Evolutionary conservation across 2,888 invertebrate species (phyloP), one percentile per base, ranked within the genome.

Genomic region (Iselma pallidipennis): DNA sequence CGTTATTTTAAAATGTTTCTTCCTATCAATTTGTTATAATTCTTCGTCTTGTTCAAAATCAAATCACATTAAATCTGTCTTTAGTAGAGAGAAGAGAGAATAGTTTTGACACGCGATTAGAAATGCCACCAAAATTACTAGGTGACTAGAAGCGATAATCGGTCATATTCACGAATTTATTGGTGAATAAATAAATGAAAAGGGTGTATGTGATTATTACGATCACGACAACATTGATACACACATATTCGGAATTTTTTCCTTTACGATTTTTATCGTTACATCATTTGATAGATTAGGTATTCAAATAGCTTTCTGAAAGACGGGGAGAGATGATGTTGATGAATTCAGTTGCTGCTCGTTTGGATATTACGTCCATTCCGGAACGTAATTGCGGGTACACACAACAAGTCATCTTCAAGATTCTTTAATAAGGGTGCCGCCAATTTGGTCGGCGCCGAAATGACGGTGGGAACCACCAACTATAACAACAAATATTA

Each of bases 371-470:
- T 45, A n/a, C n/a, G 45, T 45, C 45, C 45, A 21, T 45, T 45
- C 23, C 12, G 4, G 45, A n/a, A 45, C 45, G 45, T 45, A 45
- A 45, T 45, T 45, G 21, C 45, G 23, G 12, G 2, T 12, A 28
- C 28, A 28, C 28, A 28, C 28, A n/a, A 45, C 45, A 23, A 45
- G 45, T 45, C 45, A 45, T 45, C 23, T 45, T 23, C 19, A 45
- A 45, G 5, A 45, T 45, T 45, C 55, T 66, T 56, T 69, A 70
- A 70, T 69, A 63, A 66, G 69, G 70, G 70, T 68, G 71, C 69
- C 68, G 70, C 69, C 70, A 71, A 71, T 71, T 71, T 70, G 68
- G 56, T 60, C 57, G 71, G 71, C 71, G 71, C 71, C 71, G 64
- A 62, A 56, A 56, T 50, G 68, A 63, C 69, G 70, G 67, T 68